Evolutionary conservation across 2,888 invertebrate species (phyloP).

Genomic region (Melinopterus prodromus): DNA sequence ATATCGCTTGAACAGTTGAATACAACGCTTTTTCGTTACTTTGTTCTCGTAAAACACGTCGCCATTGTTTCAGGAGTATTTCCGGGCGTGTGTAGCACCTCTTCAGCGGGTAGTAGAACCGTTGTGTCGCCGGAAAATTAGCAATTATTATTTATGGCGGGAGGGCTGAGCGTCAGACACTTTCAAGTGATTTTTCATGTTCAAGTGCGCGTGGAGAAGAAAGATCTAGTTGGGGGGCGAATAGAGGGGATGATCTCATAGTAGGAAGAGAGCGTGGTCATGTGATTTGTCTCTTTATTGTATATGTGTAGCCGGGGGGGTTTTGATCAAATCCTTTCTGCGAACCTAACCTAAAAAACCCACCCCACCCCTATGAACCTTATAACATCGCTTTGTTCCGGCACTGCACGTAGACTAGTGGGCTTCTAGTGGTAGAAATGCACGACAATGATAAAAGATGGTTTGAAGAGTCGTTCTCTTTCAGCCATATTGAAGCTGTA

Average conservation of each 20-base stretch:
- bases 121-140: conserved; percentile 23
- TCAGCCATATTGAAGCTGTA: conserved; percentile 62
- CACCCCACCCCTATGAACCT: conserved; percentile 10
- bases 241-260: conserved; percentile 17
- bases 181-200: conserved; percentile 25
- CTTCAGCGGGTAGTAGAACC: background rate
- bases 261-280: conserved; percentile 7
- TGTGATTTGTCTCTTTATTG: conserved; percentile 26
- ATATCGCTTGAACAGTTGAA: background rate
- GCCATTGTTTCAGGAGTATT: background rate
- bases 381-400: conserved; percentile 33
- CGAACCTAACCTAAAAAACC: conserved; percentile 17
- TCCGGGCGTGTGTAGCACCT: background rate
- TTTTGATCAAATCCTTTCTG: conserved; percentile 24
- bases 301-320: no score
- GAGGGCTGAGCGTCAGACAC: conserved; percentile 13
- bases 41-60: background rate
- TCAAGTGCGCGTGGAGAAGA: background rate
- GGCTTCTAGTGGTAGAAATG: conserved; percentile 57
- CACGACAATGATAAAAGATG: conserved; percentile 58
- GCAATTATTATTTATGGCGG: conserved; percentile 28
- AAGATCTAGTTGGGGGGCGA: background rate
- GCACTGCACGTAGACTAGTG: conserved; percentile 48
- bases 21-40: background rate
- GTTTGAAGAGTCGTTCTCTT: conserved; percentile 64